A percentile compares a stretch with the other conserved stretches of the same genome.
Evolutionary conservation across 2,888 invertebrate species (phyloP).

Genomic region (Aleiodes testaceus): DNA sequence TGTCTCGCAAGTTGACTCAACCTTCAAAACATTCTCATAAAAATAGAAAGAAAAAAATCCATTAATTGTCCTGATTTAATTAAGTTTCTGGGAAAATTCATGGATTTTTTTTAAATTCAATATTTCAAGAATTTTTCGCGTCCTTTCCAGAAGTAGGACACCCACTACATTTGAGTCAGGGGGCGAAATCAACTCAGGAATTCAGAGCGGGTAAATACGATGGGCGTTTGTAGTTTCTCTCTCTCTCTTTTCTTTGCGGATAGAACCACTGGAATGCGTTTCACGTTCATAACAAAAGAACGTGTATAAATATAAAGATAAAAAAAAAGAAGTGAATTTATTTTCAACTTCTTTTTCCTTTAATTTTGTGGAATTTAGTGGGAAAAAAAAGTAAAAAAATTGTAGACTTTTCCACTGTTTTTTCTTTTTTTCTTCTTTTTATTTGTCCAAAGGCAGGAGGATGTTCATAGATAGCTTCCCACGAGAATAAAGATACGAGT

Average conservation of each 20-base stretch:
- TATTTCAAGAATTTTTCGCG: background rate
- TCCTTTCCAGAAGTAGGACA: constrained; percentile 3
- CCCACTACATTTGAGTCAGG: constrained; percentile 54
- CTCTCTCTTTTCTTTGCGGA: background rate
- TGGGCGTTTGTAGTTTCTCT: constrained; percentile 55
- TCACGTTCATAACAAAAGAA: too few species aligned
- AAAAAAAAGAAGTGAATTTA: too few species aligned
- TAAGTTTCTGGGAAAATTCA: background rate
- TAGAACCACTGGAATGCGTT: too few species aligned
- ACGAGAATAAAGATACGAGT: constrained; percentile 29
- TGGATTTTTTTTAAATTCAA: background rate
- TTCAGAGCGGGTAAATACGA: constrained; percentile 66
- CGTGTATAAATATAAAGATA: too few species aligned
- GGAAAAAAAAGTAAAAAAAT: too few species aligned
- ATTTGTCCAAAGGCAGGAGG: constrained; percentile 6
- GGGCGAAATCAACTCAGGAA: constrained; percentile 63
- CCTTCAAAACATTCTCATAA: constrained; percentile 25
- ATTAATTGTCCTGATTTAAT: constrained; percentile 17
- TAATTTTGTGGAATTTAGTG: too few species aligned
- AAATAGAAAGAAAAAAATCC: background rate
- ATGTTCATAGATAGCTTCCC: constrained; percentile 32
- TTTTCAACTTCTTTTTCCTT: too few species aligned
- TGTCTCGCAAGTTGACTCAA: background rate
- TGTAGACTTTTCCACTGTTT: too few species aligned
- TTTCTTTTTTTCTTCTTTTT: background rate